These are phyloP conservation scores for Enteromius unitaeniatus DNA, from an alignment of 2,797 vertebrate genomes.

Conservation along the genomic window DNA sequence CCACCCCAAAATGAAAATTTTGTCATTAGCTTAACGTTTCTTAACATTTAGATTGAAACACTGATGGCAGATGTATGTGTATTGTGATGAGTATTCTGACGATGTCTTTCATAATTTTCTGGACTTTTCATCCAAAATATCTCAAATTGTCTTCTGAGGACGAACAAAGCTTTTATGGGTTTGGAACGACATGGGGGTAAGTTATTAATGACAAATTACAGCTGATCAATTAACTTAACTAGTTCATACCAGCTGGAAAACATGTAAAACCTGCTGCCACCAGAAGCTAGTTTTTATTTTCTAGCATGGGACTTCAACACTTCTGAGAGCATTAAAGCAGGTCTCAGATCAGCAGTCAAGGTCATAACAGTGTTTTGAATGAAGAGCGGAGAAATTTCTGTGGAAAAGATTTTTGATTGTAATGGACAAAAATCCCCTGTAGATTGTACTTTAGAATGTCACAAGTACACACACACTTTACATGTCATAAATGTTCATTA, in stretches of 20 bases:
- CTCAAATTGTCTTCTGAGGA: too few species aligned
- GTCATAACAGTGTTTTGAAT: conserved; percentile 9
- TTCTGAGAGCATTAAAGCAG: conserved; percentile 12
- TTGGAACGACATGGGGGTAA: too few species aligned
- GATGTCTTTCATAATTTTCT: too few species aligned
- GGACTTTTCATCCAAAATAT: too few species aligned
- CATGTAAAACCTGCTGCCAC: not conserved
- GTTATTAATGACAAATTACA: not conserved
- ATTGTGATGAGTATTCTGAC: too few species aligned
- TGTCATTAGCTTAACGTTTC: too few species aligned
- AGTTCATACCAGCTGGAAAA: not conserved
- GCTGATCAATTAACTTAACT: not conserved
- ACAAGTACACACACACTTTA: conserved; percentile 20
- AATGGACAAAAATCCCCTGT: not conserved
- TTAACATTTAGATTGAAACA: too few species aligned
- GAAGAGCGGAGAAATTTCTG: not conserved
- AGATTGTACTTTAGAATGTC: conserved; percentile 8
- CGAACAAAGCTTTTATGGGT: too few species aligned
- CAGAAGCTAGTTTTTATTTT: conserved; percentile 12
- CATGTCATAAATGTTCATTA: conserved; percentile 13
- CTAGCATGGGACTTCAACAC: not conserved
- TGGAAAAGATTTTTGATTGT: not conserved
- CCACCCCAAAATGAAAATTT: too few species aligned
- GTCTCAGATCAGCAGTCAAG: conserved; percentile 14
- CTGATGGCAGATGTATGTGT: too few species aligned